Conservation (phyloP, 2,797 vertebrate species). For the Tamandua tetradactyla region DNA sequence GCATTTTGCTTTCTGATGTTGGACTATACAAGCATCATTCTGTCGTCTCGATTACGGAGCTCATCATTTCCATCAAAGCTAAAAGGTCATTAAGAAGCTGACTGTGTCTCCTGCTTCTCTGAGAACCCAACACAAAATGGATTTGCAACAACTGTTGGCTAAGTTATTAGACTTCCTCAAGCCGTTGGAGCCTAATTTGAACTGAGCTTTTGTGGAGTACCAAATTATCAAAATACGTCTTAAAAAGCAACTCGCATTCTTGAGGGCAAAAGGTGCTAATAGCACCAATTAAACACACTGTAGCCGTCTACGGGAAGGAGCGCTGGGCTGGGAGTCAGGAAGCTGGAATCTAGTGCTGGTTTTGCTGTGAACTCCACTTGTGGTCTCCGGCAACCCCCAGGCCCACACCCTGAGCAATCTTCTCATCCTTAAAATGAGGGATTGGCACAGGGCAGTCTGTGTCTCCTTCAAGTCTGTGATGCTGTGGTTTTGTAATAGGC, state of each 20-base stretch:
- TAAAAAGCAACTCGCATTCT: conserved; percentile 22
- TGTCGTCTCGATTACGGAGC: neutral
- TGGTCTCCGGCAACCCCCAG: neutral
- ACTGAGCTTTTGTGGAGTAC: neutral
- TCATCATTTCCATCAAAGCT: neutral
- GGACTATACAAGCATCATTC: neutral
- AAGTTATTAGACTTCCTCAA: neutral
- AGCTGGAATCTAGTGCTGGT: neutral
- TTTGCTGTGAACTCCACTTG: neutral
- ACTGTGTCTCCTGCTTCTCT: neutral
- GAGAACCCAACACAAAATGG: neutral
- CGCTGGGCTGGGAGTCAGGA: neutral
- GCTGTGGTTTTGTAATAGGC: conserved; percentile 1
- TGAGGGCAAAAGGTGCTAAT: neutral
- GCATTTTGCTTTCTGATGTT: neutral
- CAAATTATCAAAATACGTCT: neutral
- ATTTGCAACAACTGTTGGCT: neutral
- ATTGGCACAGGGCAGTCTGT: neutral
- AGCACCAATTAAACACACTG: neutral
- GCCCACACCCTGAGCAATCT: neutral
- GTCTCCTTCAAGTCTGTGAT: neutral
- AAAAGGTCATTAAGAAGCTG: neutral
- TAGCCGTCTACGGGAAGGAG: neutral
- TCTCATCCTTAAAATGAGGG: conserved; percentile 40
- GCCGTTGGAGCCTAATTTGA: neutral